Base-by-base conservation (phyloP, 2,888 invertebrate species). In the Epirrita christyi region DNA sequence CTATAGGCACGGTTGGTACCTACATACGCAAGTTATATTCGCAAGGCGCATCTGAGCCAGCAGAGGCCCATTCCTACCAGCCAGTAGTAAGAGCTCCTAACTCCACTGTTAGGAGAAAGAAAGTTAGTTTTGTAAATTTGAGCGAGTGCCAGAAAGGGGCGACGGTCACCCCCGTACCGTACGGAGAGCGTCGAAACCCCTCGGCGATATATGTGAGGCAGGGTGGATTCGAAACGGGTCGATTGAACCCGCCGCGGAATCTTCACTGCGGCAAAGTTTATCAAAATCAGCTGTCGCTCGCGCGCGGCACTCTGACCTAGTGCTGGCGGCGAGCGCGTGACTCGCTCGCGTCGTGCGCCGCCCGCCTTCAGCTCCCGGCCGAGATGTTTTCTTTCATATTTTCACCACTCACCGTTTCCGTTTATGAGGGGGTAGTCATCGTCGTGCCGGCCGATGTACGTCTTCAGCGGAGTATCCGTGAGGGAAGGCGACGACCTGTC, bases 401-500 rank as follows among this genome's bases (percentile, higher is more conserved):
- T 28, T 6, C 5, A n/a, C 10, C 72, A 92, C 93, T 92, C 88
- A 94, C 94, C 94, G 88, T 95, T 94, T 93, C 95, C 95, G 93
- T 95, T 95, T 85, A 95, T 94, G 72, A 95, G 93, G 78, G 95
- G 95, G 92, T 94, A 95, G 91, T 95, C 95, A 89, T 95, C 95
- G 93, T 95, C 95, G 87, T 96, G 96, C 87, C 96, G 95, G 89
- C 95, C 95, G 88, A 96, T 95, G 92, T 96, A 95, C 81, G 96
- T 96, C 94, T 96, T 96, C 86, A 95, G 94, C 93, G 96, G 96
- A 93, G 95, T 96, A 94, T 96, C 96, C 93, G 96, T 95, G 91
- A 96, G 94, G 94, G 96, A 96, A 91, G 96, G 96, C 93, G 96
- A 96, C 92, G 95, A 95, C 93, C 96, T 95, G 94, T 96, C 96